These are phyloP conservation scores for Cryptoleucopteryx plumbea DNA, from an alignment of 2,113 vertebrate genomes.

Conservation along the genomic window DNA sequence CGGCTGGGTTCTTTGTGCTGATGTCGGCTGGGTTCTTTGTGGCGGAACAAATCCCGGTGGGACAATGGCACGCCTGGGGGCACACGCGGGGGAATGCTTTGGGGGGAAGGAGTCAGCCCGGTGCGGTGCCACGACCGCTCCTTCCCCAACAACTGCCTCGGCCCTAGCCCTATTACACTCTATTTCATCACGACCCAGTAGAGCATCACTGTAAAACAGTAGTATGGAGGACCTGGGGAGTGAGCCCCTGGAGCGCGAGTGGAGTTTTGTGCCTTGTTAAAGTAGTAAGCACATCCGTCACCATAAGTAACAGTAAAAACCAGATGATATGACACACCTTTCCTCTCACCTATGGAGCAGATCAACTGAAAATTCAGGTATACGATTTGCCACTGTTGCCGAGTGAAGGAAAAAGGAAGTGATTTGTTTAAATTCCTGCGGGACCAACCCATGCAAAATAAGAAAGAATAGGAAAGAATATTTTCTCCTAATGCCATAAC, in stretches of 20 bases:
- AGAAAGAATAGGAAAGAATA: not conserved
- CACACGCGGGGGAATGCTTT: not conserved
- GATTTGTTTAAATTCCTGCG: not conserved
- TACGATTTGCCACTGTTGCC: rapidly evolving
- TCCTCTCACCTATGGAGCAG: not conserved
- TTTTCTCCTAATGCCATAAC: not conserved
- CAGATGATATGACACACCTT: rapidly evolving
- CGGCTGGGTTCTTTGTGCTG: too few species aligned
- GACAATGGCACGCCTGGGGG: too few species aligned
- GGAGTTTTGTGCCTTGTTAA: not conserved
- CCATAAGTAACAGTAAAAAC: not conserved
- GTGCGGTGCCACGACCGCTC: rapidly evolving
- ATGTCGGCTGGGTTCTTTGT: not conserved
- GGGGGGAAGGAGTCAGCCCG: not conserved
- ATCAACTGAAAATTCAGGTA: not conserved
- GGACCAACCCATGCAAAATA: not conserved
- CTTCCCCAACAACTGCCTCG: rapidly evolving
- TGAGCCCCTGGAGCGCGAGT: not conserved
- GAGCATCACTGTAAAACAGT: not conserved
- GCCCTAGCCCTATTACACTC: rapidly evolving
- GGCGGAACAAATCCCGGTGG: not conserved
- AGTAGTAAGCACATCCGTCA: not conserved
- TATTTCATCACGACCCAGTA: rapidly evolving
- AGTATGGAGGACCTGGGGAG: too few species aligned
- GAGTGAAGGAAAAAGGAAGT: not conserved